These are phyloP conservation scores for Tricholaema leucomelas DNA, from an alignment of 2,113 vertebrate genomes.

Conservation along the genomic window DNA sequence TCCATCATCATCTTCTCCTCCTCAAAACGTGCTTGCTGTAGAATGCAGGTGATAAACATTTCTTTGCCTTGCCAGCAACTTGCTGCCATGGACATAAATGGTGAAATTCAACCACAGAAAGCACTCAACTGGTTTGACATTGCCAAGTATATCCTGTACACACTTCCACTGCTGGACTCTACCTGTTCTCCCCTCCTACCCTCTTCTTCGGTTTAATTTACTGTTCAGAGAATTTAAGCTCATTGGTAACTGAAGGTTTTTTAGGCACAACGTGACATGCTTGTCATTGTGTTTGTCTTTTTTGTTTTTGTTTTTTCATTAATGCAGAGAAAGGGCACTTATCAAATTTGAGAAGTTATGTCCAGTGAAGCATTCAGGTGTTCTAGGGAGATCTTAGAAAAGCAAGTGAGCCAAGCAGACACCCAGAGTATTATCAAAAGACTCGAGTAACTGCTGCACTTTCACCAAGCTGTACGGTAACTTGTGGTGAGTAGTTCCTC, in stretches of 20 bases:
- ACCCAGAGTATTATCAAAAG: constrained; percentile 59
- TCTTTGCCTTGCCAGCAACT: constrained; percentile 78
- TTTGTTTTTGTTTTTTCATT: constrained; percentile 34
- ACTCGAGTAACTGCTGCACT: constrained; percentile 73
- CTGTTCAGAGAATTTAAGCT: constrained; percentile 70
- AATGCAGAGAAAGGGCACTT: constrained; percentile 81
- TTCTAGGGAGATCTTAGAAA: constrained; percentile 70
- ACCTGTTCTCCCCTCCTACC: constrained; percentile 47
- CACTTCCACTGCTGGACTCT: constrained; percentile 74
- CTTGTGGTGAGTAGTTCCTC: constrained; percentile 73
- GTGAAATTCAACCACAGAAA: constrained; percentile 81
- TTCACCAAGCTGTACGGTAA: constrained; percentile 64
- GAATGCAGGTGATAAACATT: constrained; percentile 96
- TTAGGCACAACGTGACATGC: constrained; percentile 73
- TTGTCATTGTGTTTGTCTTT: constrained; percentile 68
- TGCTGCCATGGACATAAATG: constrained; percentile 81
- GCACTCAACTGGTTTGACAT: constrained; percentile 85
- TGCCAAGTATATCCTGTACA: constrained; percentile 77
- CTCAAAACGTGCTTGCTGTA: constrained; percentile 93
- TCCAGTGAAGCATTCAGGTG: constrained; percentile 77
- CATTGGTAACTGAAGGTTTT: constrained; percentile 77
- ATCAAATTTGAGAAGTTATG: constrained; percentile 70
- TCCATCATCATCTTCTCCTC: constrained; percentile 92
- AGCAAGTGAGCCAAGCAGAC: constrained; percentile 72
- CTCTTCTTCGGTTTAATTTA: constrained; percentile 66